These are phyloP conservation scores for Drosophila mettleri DNA, from an alignment of 2,888 invertebrate genomes.

Conservation along the genomic window DNA sequence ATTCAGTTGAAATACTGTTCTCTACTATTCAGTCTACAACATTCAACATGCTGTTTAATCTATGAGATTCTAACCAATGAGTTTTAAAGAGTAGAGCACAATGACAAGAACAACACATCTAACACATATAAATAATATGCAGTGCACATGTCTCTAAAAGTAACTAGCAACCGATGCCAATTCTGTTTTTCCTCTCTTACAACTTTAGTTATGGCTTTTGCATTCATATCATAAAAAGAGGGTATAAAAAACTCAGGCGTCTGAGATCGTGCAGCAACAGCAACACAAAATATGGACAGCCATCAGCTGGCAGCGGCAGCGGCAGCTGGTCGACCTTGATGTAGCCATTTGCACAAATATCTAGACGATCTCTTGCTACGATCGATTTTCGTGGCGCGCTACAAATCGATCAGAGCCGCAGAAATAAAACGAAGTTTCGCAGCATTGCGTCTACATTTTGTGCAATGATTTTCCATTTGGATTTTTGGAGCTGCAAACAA, in stretches of 20 bases:
- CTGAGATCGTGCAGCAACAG: conserved; percentile 26
- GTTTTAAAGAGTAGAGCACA: not conserved
- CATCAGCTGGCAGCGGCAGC: conserved; percentile 60
- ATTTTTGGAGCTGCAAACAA: conserved; percentile 55
- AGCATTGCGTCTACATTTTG: conserved; percentile 58
- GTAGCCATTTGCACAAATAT: conserved; percentile 45
- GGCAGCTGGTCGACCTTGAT: conserved; percentile 68
- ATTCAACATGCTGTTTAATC: conserved; percentile 1
- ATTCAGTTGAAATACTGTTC: not conserved
- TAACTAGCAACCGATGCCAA: not conserved
- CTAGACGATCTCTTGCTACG: conserved; percentile 58
- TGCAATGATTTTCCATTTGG: conserved; percentile 62
- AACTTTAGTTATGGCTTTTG: not conserved
- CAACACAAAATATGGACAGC: conserved; percentile 1
- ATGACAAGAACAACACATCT: not conserved
- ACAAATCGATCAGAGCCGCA: conserved; percentile 68
- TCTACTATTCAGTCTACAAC: too few relatives aligned
- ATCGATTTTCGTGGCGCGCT: conserved; percentile 49
- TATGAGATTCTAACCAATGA: not conserved
- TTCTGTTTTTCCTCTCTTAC: not conserved
- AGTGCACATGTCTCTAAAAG: not conserved
- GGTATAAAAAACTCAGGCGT: conserved; percentile 26
- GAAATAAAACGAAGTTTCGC: conserved; percentile 53
- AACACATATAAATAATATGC: not conserved
- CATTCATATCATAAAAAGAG: conserved; percentile 1